These are phyloP conservation scores for Microtus pennsylvanicus DNA, from an alignment of 2,113 vertebrate genomes.

Conservation along the genomic window DNA sequence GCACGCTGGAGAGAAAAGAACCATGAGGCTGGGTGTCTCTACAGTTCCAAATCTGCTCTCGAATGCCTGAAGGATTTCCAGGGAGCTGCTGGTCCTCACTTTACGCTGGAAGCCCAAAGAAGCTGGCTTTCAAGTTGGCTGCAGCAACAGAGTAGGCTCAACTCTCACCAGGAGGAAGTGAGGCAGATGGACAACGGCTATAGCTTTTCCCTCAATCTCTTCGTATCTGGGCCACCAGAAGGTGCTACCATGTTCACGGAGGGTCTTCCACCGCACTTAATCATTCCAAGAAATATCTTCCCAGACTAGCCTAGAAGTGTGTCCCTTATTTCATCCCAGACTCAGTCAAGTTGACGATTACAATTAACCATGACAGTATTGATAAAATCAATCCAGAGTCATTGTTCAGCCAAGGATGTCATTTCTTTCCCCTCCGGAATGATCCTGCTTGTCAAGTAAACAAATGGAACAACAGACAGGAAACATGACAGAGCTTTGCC, in stretches of 20 bases:
- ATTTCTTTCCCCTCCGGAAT: rapidly evolving
- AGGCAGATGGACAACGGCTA: too few relatives aligned
- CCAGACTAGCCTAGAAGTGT: background rate
- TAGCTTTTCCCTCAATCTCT: background rate
- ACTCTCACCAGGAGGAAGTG: background rate
- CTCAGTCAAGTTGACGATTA: background rate
- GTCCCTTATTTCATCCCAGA: background rate
- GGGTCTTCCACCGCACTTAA: background rate
- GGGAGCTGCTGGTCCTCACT: background rate
- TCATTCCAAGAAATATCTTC: too few relatives aligned
- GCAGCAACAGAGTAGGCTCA: too few relatives aligned
- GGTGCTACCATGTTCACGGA: background rate
- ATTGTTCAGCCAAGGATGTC: rapidly evolving
- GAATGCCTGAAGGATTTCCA: too few relatives aligned
- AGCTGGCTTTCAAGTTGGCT: background rate
- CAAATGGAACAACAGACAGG: background rate
- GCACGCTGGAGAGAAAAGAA: background rate
- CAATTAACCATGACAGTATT: background rate
- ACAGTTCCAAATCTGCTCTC: background rate
- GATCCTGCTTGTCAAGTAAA: rapidly evolving
- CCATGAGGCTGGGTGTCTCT: background rate
- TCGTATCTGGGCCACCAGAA: background rate
- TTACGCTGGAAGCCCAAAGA: background rate
- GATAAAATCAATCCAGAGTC: background rate
- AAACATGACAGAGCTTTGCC: rapidly evolving